phyloP scores from a whole-genome alignment of 2,888 invertebrate species.

The Sphaeridia pumilis region DNA sequence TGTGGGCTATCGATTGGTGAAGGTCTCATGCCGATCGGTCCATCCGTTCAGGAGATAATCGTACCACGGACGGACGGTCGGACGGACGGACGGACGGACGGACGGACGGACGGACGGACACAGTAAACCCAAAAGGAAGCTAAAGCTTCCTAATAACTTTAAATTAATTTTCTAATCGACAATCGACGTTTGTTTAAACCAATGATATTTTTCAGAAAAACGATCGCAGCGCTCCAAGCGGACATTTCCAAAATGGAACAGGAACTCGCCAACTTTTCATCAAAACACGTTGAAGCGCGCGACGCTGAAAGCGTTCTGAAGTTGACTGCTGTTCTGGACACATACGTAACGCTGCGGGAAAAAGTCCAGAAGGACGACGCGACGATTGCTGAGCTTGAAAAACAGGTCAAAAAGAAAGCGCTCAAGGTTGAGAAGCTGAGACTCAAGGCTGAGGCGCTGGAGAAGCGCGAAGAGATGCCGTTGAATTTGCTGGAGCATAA shows the following conservation, averaged over 20 bases:
- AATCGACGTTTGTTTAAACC: too few relatives aligned
- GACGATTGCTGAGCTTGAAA: slow-evolving; percentile 23
- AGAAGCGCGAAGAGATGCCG: slow-evolving; percentile 45
- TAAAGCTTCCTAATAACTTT: too few relatives aligned
- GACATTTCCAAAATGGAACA: slow-evolving; percentile 29
- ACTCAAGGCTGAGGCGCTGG: slow-evolving; percentile 41
- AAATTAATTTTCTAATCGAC: too few relatives aligned
- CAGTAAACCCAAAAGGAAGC: too few relatives aligned
- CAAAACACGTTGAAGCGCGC: slow-evolving; percentile 19
- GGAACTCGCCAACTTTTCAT: slow-evolving; percentile 25
- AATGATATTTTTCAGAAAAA: slow-evolving; percentile 22
- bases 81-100: too few relatives aligned
- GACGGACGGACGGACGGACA: too few relatives aligned
- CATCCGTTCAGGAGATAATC: too few relatives aligned
- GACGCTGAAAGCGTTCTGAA: slow-evolving; percentile 21
- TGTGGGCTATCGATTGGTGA: too few relatives aligned
- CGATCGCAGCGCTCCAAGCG: slow-evolving; percentile 21
- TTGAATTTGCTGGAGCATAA: slow-evolving; percentile 26
- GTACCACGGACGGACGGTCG: too few relatives aligned
- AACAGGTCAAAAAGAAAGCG: slow-evolving; percentile 38
- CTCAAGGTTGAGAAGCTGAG: slow-evolving; percentile 39
- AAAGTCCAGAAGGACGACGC: slow-evolving; percentile 22
- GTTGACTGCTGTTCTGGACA: slow-evolving; percentile 21
- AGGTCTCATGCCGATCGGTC: too few relatives aligned
- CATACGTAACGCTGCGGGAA: slow-evolving; percentile 21